Conservation (phyloP, 1,140 invertebrate genomes). For the Hormaphis cornu region DNA sequence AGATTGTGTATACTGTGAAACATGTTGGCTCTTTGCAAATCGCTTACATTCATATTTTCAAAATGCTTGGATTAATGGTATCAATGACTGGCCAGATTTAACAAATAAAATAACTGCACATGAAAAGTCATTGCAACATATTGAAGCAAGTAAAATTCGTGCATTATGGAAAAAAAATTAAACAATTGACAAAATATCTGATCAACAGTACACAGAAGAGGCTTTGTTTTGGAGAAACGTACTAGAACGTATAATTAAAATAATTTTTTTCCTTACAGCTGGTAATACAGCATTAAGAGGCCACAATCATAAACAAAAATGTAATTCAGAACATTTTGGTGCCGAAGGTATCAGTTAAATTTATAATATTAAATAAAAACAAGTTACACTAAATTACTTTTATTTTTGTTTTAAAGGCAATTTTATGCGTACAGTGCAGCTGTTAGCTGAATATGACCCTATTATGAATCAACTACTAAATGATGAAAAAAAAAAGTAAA, state of each 20-base stretch:
- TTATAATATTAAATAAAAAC: no score
- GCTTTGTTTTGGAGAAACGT: conserved; percentile 1
- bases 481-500: neutral
- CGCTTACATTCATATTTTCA: neutral
- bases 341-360: no score
- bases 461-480: neutral
- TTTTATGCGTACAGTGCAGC: neutral
- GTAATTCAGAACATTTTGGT: neutral
- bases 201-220: neutral
- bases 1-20: neutral
- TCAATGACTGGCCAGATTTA: neutral
- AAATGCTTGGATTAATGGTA: neutral
- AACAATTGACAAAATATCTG: neutral
- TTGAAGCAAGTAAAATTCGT: neutral
- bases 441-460: neutral
- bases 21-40: no score
- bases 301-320: neutral
- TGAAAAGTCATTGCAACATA: neutral
- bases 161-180: neutral
- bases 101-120: neutral
- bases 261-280: neutral
- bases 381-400: neutral
- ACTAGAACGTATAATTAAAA: neutral
- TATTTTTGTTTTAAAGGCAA: neutral
- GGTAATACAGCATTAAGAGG: neutral